Evolutionary conservation across 2,888 invertebrate species (phyloP), one percentile per base, ranked within the genome.

Genomic region (Drosophila nr. fundita): DNA sequence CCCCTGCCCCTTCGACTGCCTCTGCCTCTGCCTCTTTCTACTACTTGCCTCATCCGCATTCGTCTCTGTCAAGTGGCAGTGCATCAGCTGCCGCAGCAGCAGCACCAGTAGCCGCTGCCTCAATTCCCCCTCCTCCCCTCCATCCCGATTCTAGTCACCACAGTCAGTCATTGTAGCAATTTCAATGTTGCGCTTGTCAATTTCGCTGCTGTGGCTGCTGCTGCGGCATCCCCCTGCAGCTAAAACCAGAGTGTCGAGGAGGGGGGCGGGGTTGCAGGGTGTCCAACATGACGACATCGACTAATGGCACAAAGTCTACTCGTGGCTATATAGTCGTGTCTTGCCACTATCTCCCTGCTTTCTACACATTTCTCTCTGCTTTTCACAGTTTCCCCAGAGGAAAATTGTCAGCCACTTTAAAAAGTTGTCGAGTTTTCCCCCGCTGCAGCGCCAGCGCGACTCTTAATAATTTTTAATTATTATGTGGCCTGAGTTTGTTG

Each of bases 171-270:
- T 89, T 86, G 85, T 83, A 76, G 83, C 85, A 86, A 87, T 85
- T 87, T 90, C 86, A 87, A 87, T 87, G 86, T 87, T 87, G 82
- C 87, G 90, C 86, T 89, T 86, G 86, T 87, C 86, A 87, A 87
- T 87, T 87, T 89, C 75, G 72, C 72, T 81, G 30, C 30, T 30
- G 52, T n/a, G 52, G 52, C 52, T 50, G 21, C 2, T 7, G 45
- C 52, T 30, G 13, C 30, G 13, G n/a, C 60, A 55, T 45, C 48
- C 10, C 54, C 40, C 53, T 54, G 34, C 53, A 53, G 49, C 63
- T 59, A 59, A 63, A 55, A 42, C 71, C 11, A 4, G 15, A 45
- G 48, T 69, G 13, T 1, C 4, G 30, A 30, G 8, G 30, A 24
- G 13, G n/a, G 4, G 1, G 0, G 45, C 4, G 30, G 18, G 18